A percentile compares a stretch with the other conserved stretches of the same genome.
phyloP scores from a whole-genome alignment of 2,113 vertebrate species.

The Rostratula benghalensis region DNA sequence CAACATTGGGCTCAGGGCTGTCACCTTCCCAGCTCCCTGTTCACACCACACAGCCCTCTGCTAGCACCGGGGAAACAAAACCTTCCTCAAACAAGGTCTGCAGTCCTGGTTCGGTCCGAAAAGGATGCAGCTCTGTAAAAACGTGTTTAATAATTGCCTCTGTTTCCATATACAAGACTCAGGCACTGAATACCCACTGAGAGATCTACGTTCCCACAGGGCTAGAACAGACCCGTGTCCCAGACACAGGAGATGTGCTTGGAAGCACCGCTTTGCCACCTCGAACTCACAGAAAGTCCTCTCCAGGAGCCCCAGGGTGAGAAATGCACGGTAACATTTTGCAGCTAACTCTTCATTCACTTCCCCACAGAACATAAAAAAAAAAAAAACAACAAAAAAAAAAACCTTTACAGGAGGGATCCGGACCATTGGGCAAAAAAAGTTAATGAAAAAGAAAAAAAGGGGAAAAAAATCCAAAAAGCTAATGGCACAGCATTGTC shows the following conservation, averaged over 20 bases:
- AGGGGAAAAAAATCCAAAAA: too few relatives aligned
- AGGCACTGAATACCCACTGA: background rate
- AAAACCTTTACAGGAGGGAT: background rate
- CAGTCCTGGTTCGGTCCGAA: background rate
- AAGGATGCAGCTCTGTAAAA: background rate
- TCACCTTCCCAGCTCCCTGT: background rate
- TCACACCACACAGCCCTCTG: background rate
- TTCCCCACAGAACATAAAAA: background rate
- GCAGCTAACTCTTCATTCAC: background rate
- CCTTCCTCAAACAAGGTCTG: background rate
- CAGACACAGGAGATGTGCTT: background rate
- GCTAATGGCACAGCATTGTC: background rate
- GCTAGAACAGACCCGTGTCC: background rate
- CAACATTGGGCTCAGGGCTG: rapidly evolving
- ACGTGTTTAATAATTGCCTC: background rate
- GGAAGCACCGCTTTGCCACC: background rate
- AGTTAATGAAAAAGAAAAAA: too few relatives aligned
- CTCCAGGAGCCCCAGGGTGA: background rate
- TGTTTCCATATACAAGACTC: background rate
- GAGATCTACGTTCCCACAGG: background rate
- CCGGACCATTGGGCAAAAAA: background rate
- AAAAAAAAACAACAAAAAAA: too few relatives aligned
- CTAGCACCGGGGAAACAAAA: background rate
- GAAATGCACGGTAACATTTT: background rate
- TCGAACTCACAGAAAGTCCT: background rate